A percentile compares a stretch with the other conserved stretches of the same genome.
These are phyloP conservation scores for Pavo muticus DNA, from an alignment of 2,113 vertebrate genomes.

Conservation along the genomic window DNA sequence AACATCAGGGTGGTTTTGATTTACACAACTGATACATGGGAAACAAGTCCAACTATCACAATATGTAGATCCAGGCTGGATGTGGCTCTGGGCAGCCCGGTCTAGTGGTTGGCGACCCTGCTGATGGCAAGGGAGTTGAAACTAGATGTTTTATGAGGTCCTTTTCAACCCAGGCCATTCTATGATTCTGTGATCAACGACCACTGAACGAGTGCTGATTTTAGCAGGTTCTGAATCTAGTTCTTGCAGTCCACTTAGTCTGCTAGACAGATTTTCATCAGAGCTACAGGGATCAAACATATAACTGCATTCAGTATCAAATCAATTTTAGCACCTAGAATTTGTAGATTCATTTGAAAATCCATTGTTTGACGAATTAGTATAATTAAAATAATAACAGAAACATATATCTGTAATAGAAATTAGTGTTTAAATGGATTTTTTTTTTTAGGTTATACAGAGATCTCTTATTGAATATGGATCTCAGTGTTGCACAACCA, in stretches of 20 bases:
- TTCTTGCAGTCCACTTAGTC: neutral
- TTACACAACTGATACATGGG: neutral
- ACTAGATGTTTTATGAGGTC: no score
- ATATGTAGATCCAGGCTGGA: neutral
- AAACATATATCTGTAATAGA: neutral
- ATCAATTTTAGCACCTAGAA: neutral
- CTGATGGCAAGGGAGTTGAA: no score
- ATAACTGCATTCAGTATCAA: neutral
- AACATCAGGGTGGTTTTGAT: neutral
- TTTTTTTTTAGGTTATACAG: neutral
- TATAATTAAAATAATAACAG: neutral
- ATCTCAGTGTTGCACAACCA: neutral
- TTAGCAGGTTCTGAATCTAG: neutral
- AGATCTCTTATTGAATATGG: neutral
- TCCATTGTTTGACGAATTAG: neutral
- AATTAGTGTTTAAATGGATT: neutral
- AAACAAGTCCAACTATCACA: neutral
- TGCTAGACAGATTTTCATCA: neutral
- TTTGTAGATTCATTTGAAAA: neutral
- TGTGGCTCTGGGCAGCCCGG: no score
- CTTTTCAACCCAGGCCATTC: no score
- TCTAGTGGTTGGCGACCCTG: no score
- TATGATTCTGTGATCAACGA: neutral
- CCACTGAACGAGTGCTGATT: neutral
- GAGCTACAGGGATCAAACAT: neutral